Conservation (phyloP, 1,140 invertebrate species). For the Hesperophylax magnus region DNA sequence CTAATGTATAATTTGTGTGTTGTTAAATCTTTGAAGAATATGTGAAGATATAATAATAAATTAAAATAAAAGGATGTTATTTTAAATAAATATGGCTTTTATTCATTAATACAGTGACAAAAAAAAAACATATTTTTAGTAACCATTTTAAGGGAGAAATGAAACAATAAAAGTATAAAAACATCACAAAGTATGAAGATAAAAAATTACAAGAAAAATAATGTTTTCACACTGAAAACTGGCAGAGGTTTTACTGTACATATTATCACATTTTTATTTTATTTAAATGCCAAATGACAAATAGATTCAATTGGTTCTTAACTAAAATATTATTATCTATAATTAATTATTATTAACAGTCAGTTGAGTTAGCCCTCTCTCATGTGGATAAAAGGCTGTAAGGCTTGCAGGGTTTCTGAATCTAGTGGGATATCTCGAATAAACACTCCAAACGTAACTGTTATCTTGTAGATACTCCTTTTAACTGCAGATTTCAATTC, state of each 20-base stretch:
- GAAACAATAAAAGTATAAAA: conserved; percentile 6
- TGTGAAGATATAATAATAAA: conserved; percentile 62
- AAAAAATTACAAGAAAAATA: conserved; percentile 11
- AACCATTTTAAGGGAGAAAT: neutral
- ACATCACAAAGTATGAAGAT: conserved; percentile 24
- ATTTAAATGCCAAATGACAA: neutral
- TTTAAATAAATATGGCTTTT: conserved; percentile 45
- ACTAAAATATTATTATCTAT: neutral
- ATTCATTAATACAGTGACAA: conserved; percentile 29
- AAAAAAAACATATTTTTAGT: conserved; percentile 1
- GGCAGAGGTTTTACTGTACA: neutral
- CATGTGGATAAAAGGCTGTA: conserved; percentile 70
- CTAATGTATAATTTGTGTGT: conserved; percentile 86
- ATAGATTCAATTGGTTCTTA: neutral
- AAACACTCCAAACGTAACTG: conserved; percentile 78
- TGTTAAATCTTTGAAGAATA: conserved; percentile 80
- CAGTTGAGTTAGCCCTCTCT: conserved; percentile 63
- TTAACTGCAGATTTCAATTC: conserved; percentile 76
- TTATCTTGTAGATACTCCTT: conserved; percentile 82
- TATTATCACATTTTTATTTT: conserved; percentile 1
- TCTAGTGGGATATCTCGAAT: conserved; percentile 77
- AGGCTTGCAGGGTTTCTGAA: conserved; percentile 65
- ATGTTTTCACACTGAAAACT: conserved; percentile 10
- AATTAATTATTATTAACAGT: no score
- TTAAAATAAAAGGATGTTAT: conserved; percentile 30